A percentile compares a stretch with the other conserved stretches of the same genome.
Evolutionary conservation across 2,888 invertebrate genomes (phyloP).

Genomic region (Catocala nupta): DNA sequence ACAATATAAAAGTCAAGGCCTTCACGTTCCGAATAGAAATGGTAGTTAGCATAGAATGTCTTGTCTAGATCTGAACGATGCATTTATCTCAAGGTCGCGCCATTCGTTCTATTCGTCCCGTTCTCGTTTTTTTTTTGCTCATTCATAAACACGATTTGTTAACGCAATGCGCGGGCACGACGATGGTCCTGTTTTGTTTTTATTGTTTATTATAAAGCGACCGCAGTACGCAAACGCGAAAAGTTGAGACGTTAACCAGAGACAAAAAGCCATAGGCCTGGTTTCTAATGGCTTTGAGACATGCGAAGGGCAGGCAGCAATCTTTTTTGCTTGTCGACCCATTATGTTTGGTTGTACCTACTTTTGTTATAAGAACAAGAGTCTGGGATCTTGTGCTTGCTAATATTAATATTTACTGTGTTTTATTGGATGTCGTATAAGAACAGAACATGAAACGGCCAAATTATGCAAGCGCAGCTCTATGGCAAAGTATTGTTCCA

Average conservation of each 20-base stretch:
- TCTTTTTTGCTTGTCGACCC: not conserved
- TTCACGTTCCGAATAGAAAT: constrained; percentile 33
- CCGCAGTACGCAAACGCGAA: not conserved
- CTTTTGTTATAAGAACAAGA: too few species aligned
- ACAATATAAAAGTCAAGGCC: constrained; percentile 40
- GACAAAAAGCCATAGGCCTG: not conserved
- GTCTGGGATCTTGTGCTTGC: too few species aligned
- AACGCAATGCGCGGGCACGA: constrained; percentile 27
- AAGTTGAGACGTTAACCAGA: constrained; percentile 2
- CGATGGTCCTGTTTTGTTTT: not conserved
- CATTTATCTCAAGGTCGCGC: constrained; percentile 54
- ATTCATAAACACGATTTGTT: constrained; percentile 34
- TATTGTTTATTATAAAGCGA: not conserved
- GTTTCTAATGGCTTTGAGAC: constrained; percentile 3
- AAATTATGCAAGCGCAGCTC: too few species aligned
- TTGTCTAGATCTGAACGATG: constrained; percentile 50
- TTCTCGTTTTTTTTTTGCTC: constrained; percentile 44
- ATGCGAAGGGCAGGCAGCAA: not conserved
- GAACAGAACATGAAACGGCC: too few species aligned
- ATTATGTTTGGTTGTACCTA: too few species aligned
- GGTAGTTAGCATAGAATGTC: constrained; percentile 6
- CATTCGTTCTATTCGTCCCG: constrained; percentile 48
- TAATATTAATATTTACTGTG: too few species aligned
- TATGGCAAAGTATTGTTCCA: too few species aligned
- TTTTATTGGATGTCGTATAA: too few species aligned